phyloP scores from a whole-genome alignment of 2,113 vertebrate genomes.

The Myotis davidii region DNA sequence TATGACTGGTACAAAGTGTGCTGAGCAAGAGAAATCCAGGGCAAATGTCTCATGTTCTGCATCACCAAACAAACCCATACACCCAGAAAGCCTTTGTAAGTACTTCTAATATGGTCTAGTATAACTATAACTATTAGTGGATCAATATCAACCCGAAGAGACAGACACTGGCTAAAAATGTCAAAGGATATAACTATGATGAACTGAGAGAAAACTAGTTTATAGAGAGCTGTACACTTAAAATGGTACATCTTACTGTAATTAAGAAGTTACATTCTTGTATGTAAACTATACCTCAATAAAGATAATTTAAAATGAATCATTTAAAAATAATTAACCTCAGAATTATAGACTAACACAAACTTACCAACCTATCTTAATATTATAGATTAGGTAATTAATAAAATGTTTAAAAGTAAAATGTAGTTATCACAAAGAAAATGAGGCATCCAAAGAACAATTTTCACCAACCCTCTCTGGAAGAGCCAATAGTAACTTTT shows the following conservation, averaged over 20 bases:
- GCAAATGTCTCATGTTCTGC: background rate
- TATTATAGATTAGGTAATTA: conserved; percentile 26
- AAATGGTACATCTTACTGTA: background rate
- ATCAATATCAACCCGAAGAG: background rate
- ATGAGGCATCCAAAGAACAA: background rate
- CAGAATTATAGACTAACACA: conserved; percentile 29
- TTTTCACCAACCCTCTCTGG: background rate
- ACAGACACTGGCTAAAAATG: background rate
- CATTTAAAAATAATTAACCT: conserved; percentile 42
- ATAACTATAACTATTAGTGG: background rate
- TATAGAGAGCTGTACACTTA: conserved; percentile 4
- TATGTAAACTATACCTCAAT: background rate
- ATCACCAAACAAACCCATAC: background rate
- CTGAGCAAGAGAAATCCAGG: background rate
- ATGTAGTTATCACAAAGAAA: conserved; percentile 56
- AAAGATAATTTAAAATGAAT: conserved; percentile 28
- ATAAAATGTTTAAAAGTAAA: conserved; percentile 50
- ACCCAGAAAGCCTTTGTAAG: background rate
- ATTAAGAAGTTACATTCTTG: background rate
- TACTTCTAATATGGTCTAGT: background rate
- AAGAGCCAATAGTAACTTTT: conserved; percentile 32
- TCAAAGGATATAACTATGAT: conserved; percentile 12
- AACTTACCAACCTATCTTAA: background rate
- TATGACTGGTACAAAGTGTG: background rate
- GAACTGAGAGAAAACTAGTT: background rate